Evolutionary conservation across 2,888 invertebrate genomes (phyloP).

Genomic region (Ectropis crepuscularia): DNA sequence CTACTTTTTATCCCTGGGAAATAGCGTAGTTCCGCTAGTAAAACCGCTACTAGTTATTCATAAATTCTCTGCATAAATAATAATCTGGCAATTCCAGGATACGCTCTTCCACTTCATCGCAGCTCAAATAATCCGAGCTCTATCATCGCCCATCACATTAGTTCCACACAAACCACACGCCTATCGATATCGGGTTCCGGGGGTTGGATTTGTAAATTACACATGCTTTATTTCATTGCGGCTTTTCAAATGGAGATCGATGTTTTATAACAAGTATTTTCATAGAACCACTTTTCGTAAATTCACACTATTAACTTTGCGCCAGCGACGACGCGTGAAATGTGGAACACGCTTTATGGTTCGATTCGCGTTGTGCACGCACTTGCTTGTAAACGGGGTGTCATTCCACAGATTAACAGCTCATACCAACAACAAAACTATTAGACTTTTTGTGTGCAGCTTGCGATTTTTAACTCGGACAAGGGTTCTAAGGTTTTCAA

Average conservation of each 20-base stretch:
- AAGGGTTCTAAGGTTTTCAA: too few relatives aligned
- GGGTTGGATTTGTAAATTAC: constrained; percentile 1
- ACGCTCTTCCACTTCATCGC: constrained; percentile 15
- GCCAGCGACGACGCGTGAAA: constrained; percentile 57
- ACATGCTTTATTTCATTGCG: constrained; percentile 14
- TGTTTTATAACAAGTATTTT: constrained; percentile 19
- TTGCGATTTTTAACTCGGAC: too few relatives aligned
- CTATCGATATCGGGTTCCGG: constrained; percentile 17
- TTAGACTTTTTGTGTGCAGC: background rate
- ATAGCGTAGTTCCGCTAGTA: too few relatives aligned
- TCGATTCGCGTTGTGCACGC: constrained; percentile 51
- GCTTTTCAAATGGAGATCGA: constrained; percentile 20
- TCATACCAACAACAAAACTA: constrained; percentile 22
- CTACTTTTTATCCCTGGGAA: too few relatives aligned
- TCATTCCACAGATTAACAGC: constrained; percentile 40
- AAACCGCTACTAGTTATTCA: too few relatives aligned
- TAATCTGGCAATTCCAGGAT: background rate
- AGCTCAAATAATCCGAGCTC: background rate
- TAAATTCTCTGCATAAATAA: too few relatives aligned
- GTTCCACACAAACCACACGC: background rate
- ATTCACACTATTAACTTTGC: constrained; percentile 38
- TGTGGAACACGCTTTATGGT: constrained; percentile 66
- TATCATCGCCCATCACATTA: constrained; percentile 13
- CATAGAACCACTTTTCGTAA: constrained; percentile 23
- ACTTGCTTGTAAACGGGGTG: constrained; percentile 38